Evolutionary conservation across 2,888 invertebrate genomes (phyloP).

Genomic region (Auanema freiburgensis): DNA sequence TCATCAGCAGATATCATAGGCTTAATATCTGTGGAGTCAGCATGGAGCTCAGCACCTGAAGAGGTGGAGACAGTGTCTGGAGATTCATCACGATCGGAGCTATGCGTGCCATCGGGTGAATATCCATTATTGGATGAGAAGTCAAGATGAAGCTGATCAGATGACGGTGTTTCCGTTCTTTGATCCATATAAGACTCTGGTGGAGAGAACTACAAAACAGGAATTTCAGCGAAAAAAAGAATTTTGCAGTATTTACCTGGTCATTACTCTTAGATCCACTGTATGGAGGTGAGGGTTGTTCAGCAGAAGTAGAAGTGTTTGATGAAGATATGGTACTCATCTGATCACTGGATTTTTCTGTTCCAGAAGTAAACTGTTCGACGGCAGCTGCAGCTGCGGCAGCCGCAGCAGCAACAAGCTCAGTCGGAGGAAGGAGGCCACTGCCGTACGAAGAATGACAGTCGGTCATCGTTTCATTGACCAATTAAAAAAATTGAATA

Average conservation of each 20-base stretch:
- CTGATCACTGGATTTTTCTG: constrained; percentile 11
- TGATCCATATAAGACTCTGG: constrained; percentile 27
- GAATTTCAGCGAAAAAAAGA: not conserved
- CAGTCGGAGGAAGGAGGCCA: constrained; percentile 1
- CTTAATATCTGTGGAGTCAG: constrained; percentile 12
- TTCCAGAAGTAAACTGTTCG: constrained; percentile 5
- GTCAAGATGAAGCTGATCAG: constrained; percentile 22
- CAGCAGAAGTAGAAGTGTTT: constrained; percentile 8
- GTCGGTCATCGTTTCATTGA: constrained; percentile 5
- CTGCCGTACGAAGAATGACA: constrained; percentile 1
- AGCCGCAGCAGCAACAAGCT: not conserved
- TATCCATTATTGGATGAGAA: constrained; percentile 11
- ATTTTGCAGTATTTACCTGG: constrained; percentile 7
- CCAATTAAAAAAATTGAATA: not conserved
- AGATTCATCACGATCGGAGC: constrained; percentile 40
- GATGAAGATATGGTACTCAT: constrained; percentile 15
- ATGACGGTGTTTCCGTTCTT: constrained; percentile 34
- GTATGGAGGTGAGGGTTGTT: constrained; percentile 22
- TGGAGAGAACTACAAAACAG: constrained; percentile 15
- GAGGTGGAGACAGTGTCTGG: constrained; percentile 43
- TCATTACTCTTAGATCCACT: constrained; percentile 11
- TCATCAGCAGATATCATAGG: constrained; percentile 10
- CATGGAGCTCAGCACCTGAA: constrained; percentile 29
- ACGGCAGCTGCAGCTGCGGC: constrained; percentile 12
- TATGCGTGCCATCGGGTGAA: constrained; percentile 17